Conservation (phyloP, 2,113 vertebrate species). For the Serilophus lunatus region DNA sequence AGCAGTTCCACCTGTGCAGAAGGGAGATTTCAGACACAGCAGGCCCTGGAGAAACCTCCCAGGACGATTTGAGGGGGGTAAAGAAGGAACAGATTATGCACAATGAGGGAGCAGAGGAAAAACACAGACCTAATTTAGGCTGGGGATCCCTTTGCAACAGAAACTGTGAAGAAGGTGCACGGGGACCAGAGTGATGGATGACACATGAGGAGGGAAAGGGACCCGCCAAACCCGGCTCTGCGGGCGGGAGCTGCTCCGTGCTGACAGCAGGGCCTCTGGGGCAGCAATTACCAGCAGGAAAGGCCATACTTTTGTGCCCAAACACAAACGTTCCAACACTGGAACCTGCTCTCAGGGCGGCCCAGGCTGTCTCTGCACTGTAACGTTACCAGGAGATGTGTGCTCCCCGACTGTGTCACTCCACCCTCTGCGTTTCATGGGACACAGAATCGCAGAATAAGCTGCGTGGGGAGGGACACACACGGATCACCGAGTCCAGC, state of each 20-base stretch:
- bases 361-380: no score
- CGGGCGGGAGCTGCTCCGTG: rapidly evolving
- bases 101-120: not conserved
- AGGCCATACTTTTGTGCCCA: not conserved
- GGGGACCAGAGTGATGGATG: not conserved
- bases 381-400: rapidly evolving
- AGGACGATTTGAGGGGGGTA: not conserved
- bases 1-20: not conserved
- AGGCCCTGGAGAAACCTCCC: not conserved
- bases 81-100: not conserved
- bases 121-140: not conserved
- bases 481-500: not conserved
- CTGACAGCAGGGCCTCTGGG: not conserved
- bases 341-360: not conserved
- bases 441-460: not conserved
- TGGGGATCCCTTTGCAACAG: not conserved
- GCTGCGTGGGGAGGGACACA: not conserved
- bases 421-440: not conserved
- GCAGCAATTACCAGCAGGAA: not conserved
- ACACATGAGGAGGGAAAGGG: rapidly evolving
- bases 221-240: rapidly evolving
- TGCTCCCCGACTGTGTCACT: not conserved
- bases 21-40: not conserved
- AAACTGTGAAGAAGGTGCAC: not conserved
- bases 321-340: not conserved